Conservation (phyloP, 2,113 vertebrate genomes). For the Otis tarda region DNA sequence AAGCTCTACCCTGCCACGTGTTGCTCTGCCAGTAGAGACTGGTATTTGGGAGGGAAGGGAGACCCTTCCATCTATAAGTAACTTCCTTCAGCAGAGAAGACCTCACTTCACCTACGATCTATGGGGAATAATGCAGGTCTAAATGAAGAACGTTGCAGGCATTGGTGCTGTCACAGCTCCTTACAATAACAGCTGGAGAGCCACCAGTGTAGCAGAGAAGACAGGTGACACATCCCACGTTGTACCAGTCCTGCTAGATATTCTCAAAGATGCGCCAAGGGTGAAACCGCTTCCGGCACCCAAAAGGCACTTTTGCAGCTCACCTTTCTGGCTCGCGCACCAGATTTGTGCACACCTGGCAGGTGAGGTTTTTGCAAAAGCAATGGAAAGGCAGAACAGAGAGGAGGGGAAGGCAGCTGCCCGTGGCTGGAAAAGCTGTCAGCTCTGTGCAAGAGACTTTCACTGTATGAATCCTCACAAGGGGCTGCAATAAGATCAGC, state of each 20-base stretch:
- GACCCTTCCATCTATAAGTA: neutral
- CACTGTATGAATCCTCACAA: fast-evolving
- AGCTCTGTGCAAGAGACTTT: neutral
- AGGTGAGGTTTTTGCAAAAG: neutral
- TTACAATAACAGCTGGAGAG: neutral
- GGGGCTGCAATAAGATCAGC: neutral
- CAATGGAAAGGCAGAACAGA: neutral
- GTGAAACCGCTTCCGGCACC: neutral
- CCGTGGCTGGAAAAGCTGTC: neutral
- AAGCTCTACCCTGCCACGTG: neutral
- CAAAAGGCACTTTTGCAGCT: neutral
- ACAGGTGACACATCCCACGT: neutral
- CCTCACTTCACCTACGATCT: neutral
- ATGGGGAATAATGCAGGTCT: neutral
- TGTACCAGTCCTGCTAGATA: neutral
- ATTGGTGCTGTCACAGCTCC: neutral
- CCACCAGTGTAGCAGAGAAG: neutral
- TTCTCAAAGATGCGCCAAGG: neutral
- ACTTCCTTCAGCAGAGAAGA: neutral
- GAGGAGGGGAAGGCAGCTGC: neutral
- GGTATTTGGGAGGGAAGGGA: neutral
- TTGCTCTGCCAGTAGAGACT: neutral
- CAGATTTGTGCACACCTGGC: neutral
- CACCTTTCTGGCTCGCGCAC: neutral
- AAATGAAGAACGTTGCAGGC: neutral